Evolutionary conservation across 2,113 vertebrate species (phyloP).

Genomic region (Gobio gobio): DNA sequence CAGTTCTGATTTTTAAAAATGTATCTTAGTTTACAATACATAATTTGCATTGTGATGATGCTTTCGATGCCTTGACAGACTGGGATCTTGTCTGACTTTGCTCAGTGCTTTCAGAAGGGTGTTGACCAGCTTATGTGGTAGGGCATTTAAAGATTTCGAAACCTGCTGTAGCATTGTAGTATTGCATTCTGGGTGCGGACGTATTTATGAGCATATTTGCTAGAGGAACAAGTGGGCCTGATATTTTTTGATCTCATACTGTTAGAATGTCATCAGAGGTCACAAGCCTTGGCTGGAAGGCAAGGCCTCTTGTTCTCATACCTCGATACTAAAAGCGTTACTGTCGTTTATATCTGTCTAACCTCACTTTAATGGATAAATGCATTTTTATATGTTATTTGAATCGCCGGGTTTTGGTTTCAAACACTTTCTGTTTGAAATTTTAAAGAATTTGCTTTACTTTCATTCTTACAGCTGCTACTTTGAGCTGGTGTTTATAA

Average conservation of each 20-base stretch:
- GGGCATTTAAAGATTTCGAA: constrained; percentile 24
- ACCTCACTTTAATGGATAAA: neutral
- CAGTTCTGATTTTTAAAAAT: neutral
- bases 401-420: neutral
- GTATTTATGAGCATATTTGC: neutral
- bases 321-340: neutral
- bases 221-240: neutral
- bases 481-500: constrained; percentile 1
- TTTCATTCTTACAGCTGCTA: neutral
- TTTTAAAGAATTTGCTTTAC: neutral
- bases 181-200: neutral
- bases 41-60: neutral
- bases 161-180: neutral
- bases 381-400: neutral
- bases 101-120: neutral
- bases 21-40: neutral
- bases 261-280: constrained; percentile 19
- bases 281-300: neutral
- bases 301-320: constrained; percentile 1
- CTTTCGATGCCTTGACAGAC: neutral
- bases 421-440: neutral
- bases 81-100: constrained; percentile 55
- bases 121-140: neutral
- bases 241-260: neutral
- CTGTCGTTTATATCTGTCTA: neutral